phyloP scores from a whole-genome alignment of 2,797 vertebrate genomes.

The Sebastes iracundus region DNA sequence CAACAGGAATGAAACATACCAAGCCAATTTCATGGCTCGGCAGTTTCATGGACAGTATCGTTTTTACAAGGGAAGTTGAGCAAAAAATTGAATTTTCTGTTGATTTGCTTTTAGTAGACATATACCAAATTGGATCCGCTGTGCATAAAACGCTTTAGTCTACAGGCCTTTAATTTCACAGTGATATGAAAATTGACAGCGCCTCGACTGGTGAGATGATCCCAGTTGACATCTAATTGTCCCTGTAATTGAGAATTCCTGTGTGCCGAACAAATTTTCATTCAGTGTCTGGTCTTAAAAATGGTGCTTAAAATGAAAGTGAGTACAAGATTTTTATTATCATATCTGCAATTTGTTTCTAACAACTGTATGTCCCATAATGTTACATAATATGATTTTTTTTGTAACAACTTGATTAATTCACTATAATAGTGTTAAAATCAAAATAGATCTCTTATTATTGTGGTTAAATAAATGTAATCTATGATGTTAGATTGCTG shows the following conservation, averaged over 20 bases:
- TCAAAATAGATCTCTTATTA: too few species aligned
- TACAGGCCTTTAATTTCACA: slow-evolving; percentile 20
- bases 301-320: neutral
- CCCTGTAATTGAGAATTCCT: slow-evolving; percentile 26
- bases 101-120: slow-evolving; percentile 39
- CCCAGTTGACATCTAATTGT: slow-evolving; percentile 26
- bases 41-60: slow-evolving; percentile 27
- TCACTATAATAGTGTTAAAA: too few species aligned
- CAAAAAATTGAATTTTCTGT: slow-evolving; percentile 47
- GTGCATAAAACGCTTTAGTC: slow-evolving; percentile 17
- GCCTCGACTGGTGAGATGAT: slow-evolving; percentile 12
- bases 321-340: neutral
- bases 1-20: slow-evolving; percentile 43
- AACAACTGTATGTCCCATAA: neutral
- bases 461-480: too few species aligned
- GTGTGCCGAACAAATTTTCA: neutral
- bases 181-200: slow-evolving; percentile 28
- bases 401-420: too few species aligned
- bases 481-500: too few species aligned
- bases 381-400: too few species aligned
- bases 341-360: neutral
- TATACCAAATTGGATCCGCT: slow-evolving; percentile 30
- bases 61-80: slow-evolving; percentile 50
- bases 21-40: slow-evolving; percentile 52
- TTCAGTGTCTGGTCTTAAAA: neutral